These are phyloP conservation scores for Dasypogon diadema DNA, from an alignment of 2,888 invertebrate species.

Conservation along the genomic window DNA sequence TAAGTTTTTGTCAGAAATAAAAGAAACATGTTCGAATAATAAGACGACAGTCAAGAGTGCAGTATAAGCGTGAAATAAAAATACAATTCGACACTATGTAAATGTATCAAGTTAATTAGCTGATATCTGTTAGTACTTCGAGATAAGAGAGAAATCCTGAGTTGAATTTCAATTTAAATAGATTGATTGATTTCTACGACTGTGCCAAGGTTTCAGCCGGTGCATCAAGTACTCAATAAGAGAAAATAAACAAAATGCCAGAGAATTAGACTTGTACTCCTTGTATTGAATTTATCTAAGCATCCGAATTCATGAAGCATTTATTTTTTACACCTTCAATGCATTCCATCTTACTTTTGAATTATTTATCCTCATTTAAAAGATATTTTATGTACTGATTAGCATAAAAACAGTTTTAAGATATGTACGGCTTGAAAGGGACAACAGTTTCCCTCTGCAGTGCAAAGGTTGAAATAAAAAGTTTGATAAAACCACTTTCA, in stretches of 20 bases:
- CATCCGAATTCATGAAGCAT: too few relatives aligned
- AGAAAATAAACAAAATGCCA: neutral
- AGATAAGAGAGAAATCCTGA: neutral
- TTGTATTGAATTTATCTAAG: neutral
- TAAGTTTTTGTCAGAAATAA: neutral
- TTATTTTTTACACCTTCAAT: neutral
- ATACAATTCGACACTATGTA: neutral
- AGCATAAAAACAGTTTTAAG: too few relatives aligned
- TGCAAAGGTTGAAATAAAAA: neutral
- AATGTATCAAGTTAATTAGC: slow-evolving; percentile 1
- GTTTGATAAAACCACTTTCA: neutral
- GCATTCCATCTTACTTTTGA: neutral
- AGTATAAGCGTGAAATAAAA: neutral
- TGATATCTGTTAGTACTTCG: neutral
- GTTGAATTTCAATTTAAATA: neutral
- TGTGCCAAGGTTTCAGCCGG: neutral
- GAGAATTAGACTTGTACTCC: neutral
- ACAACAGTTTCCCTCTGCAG: too few relatives aligned
- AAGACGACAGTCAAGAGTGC: neutral
- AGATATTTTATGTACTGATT: neutral
- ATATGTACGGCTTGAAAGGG: too few relatives aligned
- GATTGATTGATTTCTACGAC: neutral
- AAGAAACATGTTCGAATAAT: neutral
- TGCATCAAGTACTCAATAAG: neutral
- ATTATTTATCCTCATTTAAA: neutral